Base-by-base conservation (phyloP, 2,888 invertebrate genomes). In the Tetropium fuscum region DNA sequence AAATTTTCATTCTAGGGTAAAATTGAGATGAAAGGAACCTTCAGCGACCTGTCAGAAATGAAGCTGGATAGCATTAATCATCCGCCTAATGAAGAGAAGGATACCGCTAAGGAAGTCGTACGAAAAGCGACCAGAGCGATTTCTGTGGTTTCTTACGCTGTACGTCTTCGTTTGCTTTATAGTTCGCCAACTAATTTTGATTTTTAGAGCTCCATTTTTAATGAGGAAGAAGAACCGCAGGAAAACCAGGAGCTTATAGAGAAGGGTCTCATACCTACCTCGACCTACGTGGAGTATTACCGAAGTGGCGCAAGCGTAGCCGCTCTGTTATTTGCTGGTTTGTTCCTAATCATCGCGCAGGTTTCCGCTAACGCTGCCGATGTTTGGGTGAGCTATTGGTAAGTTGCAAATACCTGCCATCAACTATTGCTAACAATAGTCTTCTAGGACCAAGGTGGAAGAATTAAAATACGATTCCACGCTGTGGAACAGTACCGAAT, bases 311-410 rank as follows among this genome's bases (percentile, higher is more conserved):
- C 87, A 2, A 85, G 87, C 15, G 81, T 85, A 72, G 74, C 82
- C 8, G 76, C 87, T 38, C 78, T 91, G 15, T 19, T 85, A 0
- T 69, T 86, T 3, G 84, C 90, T 2, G 27, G 86, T 0, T 11
- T 88, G 0, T 79, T 87, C 30, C 83, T 90, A 53, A 63, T 92
- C 13, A 64, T 88, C 5, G 90, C 91, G 1, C 93, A 93, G 81
- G 76, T 86, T n/a, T 81, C 88, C 45, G 90, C 89, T 57, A 91
- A 91, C 32, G 85, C 88, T 40, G 84, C 87, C 43, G 94, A 94
- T 78, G 88, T 90, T 74, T 93, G 92, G 91, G 85, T 94, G 0
- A 89, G 89, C 2, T 80, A 87, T 71, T 94, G 94, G 94, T 92
- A 80, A 81, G 81, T 68, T 41, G 20, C 10, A n/a, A n/a, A n/a